Base-by-base conservation (phyloP, 2,888 invertebrate species). In the Caenorhabditis panamensis region DNA sequence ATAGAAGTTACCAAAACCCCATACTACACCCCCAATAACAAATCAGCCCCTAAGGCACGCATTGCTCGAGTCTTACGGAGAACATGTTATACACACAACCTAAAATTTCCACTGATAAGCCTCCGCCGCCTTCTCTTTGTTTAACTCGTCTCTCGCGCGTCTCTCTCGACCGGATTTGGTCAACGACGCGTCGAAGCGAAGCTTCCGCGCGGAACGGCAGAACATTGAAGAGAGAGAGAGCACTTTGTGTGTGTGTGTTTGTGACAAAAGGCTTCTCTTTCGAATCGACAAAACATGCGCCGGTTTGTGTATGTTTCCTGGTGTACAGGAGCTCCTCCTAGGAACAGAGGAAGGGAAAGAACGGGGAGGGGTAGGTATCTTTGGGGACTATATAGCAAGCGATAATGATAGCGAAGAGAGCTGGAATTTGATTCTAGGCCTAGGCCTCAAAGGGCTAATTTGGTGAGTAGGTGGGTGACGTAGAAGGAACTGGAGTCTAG, bases 41-140 rank as follows among this genome's bases (percentile, higher is more conserved):
- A n/a, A n/a, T n/a, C n/a, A n/a, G n/a, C n/a, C n/a, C n/a, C n/a
- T n/a, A n/a, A n/a, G n/a, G n/a, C n/a, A n/a, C n/a, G n/a, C n/a
- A n/a, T n/a, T n/a, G n/a, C n/a, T n/a, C n/a, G n/a, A n/a, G n/a
- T n/a, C n/a, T n/a, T n/a, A n/a, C n/a, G n/a, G n/a, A n/a, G n/a
- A n/a, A n/a, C n/a, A n/a, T n/a, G n/a, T n/a, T n/a, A n/a, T n/a
- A n/a, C 31, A 31, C 31, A 9, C 31, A 31, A 31, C 31, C 31
- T 31, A 4, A 4, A 31, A 31, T 31, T 31, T 9, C 9, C 31
- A 67, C 67, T 68, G 67, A 68, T 68, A 68, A 68, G 67, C 58
- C 26, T 47, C 31, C 31, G 13, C 8, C 37, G 6, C 36, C 6
- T 8, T 37, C 36, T 44, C 54, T 68, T 54, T 68, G 54, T 44